Evolutionary conservation across 2,113 vertebrate genomes (phyloP).

Genomic region (Lonchura striata): DNA sequence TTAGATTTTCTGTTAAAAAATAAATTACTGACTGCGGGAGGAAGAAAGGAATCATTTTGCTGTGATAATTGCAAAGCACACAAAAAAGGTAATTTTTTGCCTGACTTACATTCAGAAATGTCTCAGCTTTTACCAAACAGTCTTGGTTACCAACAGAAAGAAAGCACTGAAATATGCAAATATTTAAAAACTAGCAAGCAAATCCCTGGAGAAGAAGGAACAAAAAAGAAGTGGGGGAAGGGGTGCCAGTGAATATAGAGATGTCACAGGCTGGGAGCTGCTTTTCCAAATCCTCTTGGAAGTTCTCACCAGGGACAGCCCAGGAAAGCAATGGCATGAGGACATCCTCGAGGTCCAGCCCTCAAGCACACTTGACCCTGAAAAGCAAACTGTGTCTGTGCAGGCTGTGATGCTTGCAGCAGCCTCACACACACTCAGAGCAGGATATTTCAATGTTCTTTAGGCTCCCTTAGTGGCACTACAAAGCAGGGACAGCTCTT

Average conservation of each 20-base stretch:
- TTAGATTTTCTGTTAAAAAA: conserved; percentile 49
- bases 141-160: conserved; percentile 67
- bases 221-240: background rate
- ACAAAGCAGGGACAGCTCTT: background rate
- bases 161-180: conserved; percentile 45
- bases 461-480: background rate
- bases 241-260: background rate
- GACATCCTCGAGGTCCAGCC: background rate
- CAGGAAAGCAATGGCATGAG: background rate
- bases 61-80: conserved; percentile 61
- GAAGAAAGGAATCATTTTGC: conserved; percentile 58
- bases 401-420: background rate
- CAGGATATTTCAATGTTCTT: background rate
- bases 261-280: background rate
- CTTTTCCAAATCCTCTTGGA: background rate
- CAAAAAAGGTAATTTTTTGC: conserved; percentile 54
- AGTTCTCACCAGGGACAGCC: background rate
- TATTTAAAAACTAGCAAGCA: conserved; percentile 35
- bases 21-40: conserved; percentile 24
- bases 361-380: background rate
- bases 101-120: conserved; percentile 41
- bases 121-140: conserved; percentile 41
- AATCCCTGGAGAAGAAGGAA: conserved; percentile 7
- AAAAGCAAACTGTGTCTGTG: rapidly evolving
- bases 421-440: background rate